Base-by-base conservation (phyloP, 2,888 invertebrate genomes). In the Chloroclysta siterata region DNA sequence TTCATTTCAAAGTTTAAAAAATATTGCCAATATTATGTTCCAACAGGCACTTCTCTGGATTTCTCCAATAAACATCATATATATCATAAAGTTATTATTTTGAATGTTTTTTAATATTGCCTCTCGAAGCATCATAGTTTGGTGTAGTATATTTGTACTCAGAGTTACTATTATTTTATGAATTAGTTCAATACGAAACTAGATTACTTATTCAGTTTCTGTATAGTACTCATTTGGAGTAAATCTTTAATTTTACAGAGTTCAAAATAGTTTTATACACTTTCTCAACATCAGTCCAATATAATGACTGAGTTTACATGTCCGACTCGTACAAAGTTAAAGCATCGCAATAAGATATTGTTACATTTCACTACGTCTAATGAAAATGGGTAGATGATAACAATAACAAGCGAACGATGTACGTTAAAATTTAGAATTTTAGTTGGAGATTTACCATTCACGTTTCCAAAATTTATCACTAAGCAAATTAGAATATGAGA, bases 401-500 rank as follows among this genome's bases (percentile, higher is more conserved):
- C 85, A 86, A 36, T 50, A 39, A 89, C 74, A 85, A 89, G 88
- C 89, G 85, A 83, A 83, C 78, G 82, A 86, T 81, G 78, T 85
- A 84, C 82, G 80, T 85, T 80, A 80, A 80, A 88, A 91, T 90
- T 92, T 91, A 88, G 90, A 91, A 90, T 91, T 91, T 91, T 79
- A 82, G 76, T 85, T 84, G 85, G 84, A 86, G 83, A 85, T 85
- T 87, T 84, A 87, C 86, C 85, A 84, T 86, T 88, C 83, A 86
- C 83, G 79, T 85, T 87, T 86, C 88, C 88, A 84, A 90, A 89
- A 84, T 82, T 85, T 90, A 91, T 87, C 87, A 89, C 92, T 93
- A 91, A 91, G 91, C 92, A 92, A 92, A 93, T 92, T 88, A 93
- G 92, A 92, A 90, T 91, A 92, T 93, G 93, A 93, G 93, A 93